These are phyloP conservation scores for Eupithecia vulgata DNA, from an alignment of 2,888 invertebrate species.

Conservation along the genomic window DNA sequence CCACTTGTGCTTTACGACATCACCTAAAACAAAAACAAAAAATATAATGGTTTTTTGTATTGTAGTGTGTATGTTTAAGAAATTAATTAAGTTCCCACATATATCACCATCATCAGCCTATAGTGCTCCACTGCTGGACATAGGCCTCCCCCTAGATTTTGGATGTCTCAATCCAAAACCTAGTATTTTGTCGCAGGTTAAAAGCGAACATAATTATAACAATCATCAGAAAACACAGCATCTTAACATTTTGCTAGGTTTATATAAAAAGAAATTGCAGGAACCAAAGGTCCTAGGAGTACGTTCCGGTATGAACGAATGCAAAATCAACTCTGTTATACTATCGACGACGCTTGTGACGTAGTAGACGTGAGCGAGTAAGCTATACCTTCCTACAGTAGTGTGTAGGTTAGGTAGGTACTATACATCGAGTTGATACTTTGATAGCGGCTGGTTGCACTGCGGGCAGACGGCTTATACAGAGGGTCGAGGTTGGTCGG, in stretches of 20 bases:
- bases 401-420: not conserved
- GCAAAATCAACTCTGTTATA: not conserved
- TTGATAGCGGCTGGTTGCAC: not conserved
- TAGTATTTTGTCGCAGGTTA: no score
- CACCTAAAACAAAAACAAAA: constrained; percentile 48
- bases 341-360: not conserved
- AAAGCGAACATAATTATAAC: no score
- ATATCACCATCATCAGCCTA: no score
- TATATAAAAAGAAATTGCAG: not conserved
- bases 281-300: not conserved
- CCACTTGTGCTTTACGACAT: constrained; percentile 54
- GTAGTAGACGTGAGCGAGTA: not conserved
- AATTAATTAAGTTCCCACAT: no score
- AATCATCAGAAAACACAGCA: no score
- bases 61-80: no score
- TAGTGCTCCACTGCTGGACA: no score
- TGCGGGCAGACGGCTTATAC: not conserved
- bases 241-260: not conserved
- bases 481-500: not conserved
- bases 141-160: no score
- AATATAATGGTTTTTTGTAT: no score
- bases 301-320: not conserved
- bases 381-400: not conserved
- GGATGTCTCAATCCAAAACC: not conserved
- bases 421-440: not conserved